Evolutionary conservation across 2,113 vertebrate species (phyloP), one percentile per base, ranked within the genome.

Genomic region (Emydocephalus ijimae): DNA sequence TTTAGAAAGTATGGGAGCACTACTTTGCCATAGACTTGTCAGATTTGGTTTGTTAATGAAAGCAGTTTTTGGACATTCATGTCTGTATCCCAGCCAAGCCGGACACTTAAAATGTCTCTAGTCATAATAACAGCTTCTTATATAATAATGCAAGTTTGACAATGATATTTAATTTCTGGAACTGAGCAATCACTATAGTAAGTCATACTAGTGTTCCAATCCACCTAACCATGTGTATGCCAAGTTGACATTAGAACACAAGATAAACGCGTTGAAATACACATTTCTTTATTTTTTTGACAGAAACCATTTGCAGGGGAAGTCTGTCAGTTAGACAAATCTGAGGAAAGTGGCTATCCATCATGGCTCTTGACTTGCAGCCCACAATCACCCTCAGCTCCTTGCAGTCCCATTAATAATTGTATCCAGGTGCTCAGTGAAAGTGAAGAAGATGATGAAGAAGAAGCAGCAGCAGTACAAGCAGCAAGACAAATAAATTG

Each of bases 381-480:
- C 39, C 95, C 96, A 24, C 95, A 96, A 87, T 96, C 96, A 81
- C 96, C 97, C 96, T 98, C 96, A 97, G 98, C 95, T 97, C 97
- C 95, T 96, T 98, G 18, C 97, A 98, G 95, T 96, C 97, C 98
- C 91, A 88, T 96, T 95, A 97, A 95, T 94, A 97, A 96, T 90
- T 98, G 98, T 93, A 98, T 98, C 90, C 97, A 98, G 92, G 98
- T 98, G 85, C 97, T 98, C 89, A 98, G 98, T 95, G 98, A 98
- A 96, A 98, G 98, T 5, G 98, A 99, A 96, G 98, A 91, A 93
- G 97, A 96, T 5, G 91, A 92, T 12, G 92, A 93, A 8, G 88
- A 89, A 23, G 98, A 89, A 0, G 98, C 97, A 24, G 98, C 98
- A 24, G 98, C 98, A 92, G 96, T 97, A 91, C 96, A 96, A 91